Evolutionary conservation across 2,113 vertebrate species (phyloP), one percentile per base, ranked within the genome.

Genomic region (Brachirus orientalis): DNA sequence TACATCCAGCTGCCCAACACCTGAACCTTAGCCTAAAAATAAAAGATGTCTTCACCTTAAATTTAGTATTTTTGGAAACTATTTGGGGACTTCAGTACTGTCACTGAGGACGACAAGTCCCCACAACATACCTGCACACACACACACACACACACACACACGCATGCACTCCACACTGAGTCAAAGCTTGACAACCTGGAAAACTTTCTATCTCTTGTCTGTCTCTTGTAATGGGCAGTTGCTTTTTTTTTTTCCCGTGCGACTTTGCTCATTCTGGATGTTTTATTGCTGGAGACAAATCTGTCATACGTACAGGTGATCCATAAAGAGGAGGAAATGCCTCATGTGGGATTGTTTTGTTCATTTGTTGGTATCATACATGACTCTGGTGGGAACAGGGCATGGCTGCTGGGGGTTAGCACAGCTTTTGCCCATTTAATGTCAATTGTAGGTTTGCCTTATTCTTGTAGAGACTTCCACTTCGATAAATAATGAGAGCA

Each of bases 401-500:
- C 20, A 61, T 64, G 63, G 28, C 72, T 50, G 80, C 43, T 43
- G 86, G 85, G 87, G 88, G 72, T 56, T 84, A 57, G 38, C 41
- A 48, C 11, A 28, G 54, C 58, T 48, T 69, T 50, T 69, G 77
- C 68, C 73, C 77, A 58, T 88, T 89, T 86, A 85, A 72, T 69
- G 74, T 85, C 85, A 92, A 93, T 92, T 91, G 92, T 71, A 90
- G 92, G 91, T 86, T n/a, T 92, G 80, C 76, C 64, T 79, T 6
- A 61, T 63, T 71, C 77, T 89, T 76, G 79, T 76, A 20, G 75
- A 90, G 89, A 90, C 91, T 90, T 77, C 75, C 77, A 81, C 90
- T 85, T 89, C 91, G 93, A 93, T 93, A 93, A 93, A 93, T 94
- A 93, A 94, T 89, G 91, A 92, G 90, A 88, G 87, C 79, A 81